These are phyloP conservation scores for Microtus richardsoni DNA, from an alignment of 2,113 vertebrate genomes.

Conservation along the genomic window DNA sequence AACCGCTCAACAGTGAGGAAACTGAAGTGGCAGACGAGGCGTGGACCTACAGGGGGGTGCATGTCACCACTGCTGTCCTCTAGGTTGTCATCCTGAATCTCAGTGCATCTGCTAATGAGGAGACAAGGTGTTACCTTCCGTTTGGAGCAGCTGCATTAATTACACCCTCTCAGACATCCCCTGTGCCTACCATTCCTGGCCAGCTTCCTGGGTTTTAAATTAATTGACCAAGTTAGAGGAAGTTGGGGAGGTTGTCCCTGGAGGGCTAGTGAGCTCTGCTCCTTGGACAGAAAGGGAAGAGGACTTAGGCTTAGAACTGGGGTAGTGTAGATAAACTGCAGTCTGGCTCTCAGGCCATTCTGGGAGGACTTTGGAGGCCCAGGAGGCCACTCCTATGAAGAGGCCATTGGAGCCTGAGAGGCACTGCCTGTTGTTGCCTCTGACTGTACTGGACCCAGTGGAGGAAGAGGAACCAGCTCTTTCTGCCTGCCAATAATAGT, in stretches of 20 bases:
- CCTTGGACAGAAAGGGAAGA: background rate
- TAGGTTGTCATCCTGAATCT: constrained; percentile 44
- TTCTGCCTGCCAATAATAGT: background rate
- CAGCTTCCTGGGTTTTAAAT: constrained; percentile 62
- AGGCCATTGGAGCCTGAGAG: background rate
- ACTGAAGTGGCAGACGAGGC: background rate
- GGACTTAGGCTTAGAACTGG: background rate
- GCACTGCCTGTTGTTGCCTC: background rate
- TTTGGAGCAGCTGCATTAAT: constrained; percentile 67
- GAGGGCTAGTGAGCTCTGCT: constrained; percentile 45
- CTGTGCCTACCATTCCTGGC: constrained; percentile 46
- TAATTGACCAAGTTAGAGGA: constrained; percentile 67
- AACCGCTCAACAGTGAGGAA: background rate
- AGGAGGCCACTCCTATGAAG: background rate
- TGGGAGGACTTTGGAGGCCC: background rate
- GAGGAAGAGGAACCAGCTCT: background rate
- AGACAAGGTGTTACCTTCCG: constrained; percentile 65
- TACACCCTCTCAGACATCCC: constrained; percentile 60
- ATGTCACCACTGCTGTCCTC: background rate
- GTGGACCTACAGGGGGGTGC: background rate
- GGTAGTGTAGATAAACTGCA: background rate
- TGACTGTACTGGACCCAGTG: background rate
- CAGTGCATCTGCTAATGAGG: constrained; percentile 57
- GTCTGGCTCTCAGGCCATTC: background rate
- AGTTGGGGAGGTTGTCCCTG: constrained; percentile 43